These are phyloP conservation scores for Psammodynastes pulverulentus DNA, from an alignment of 2,113 vertebrate genomes.

Conservation along the genomic window DNA sequence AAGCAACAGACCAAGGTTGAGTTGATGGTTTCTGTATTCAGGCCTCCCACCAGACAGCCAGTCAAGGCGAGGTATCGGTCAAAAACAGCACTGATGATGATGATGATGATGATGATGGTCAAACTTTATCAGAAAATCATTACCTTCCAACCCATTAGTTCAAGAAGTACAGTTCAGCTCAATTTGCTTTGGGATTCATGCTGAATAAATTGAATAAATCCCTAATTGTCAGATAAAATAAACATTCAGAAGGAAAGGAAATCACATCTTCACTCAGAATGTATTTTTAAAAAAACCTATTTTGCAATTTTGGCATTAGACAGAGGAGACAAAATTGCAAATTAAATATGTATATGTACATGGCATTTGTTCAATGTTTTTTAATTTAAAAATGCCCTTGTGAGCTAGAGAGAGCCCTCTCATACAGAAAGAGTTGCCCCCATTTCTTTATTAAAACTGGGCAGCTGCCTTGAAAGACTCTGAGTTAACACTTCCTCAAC, in stretches of 20 bases:
- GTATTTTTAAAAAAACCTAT: neutral
- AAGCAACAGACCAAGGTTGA: too few species aligned
- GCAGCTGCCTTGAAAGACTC: neutral
- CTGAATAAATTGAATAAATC: neutral
- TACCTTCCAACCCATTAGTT: too few species aligned
- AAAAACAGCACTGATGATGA: too few species aligned
- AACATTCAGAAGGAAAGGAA: neutral
- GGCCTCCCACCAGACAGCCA: too few species aligned
- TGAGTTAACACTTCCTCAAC: conserved; percentile 29
- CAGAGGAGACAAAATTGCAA: neutral
- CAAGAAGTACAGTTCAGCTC: neutral
- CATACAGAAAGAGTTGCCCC: neutral
- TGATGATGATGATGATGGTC: neutral
- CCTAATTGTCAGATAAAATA: neutral
- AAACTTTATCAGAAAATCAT: neutral
- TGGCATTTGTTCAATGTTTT: neutral
- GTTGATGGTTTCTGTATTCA: too few species aligned
- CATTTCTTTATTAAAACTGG: conserved; percentile 4
- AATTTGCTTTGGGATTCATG: neutral
- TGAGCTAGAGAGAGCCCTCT: neutral
- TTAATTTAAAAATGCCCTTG: neutral
- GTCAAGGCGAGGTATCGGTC: too few species aligned
- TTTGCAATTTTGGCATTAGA: neutral
- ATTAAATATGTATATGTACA: neutral
- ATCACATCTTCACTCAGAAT: neutral